These are phyloP conservation scores for Vespertilio murinus DNA, from an alignment of 2,797 vertebrate genomes.

Conservation along the genomic window DNA sequence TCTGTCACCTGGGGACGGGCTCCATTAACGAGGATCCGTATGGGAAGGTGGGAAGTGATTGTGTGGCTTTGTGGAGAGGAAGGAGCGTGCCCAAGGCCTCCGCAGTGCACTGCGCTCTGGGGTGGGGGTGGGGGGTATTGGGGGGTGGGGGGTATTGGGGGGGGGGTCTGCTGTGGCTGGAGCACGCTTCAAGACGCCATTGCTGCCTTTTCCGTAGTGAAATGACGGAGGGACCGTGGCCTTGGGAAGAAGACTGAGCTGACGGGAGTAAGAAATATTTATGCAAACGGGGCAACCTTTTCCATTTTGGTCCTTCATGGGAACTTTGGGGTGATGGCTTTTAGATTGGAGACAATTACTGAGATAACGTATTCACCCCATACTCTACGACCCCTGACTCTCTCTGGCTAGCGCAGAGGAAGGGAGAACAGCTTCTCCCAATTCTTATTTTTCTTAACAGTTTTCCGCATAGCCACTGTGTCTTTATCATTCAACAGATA, in stretches of 20 bases:
- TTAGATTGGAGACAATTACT: conserved; percentile 23
- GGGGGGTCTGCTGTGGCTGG: not conserved
- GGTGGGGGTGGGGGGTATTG: no score
- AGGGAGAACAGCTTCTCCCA: not conserved
- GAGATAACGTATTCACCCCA: conserved; percentile 15
- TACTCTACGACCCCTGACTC: conserved; percentile 31
- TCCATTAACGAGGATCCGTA: conserved; percentile 16
- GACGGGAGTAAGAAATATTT: not conserved
- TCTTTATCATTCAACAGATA: conserved; percentile 38
- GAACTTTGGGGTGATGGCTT: conserved; percentile 2
- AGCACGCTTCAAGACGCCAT: not conserved
- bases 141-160: no score
- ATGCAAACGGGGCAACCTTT: conserved; percentile 21
- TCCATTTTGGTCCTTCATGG: not conserved
- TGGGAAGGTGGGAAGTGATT: conserved; percentile 2
- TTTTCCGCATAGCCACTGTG: not conserved
- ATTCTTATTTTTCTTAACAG: conserved; percentile 49
- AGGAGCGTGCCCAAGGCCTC: not conserved
- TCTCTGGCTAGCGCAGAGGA: conserved; percentile 24
- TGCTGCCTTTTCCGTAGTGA: not conserved
- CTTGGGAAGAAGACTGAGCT: not conserved
- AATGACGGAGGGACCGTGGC: not conserved
- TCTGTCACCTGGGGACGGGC: not conserved
- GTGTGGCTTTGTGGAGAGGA: conserved; percentile 5
- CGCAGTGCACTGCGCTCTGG: not conserved